Base-by-base conservation (phyloP, 2,113 vertebrate species). In the Apistogramma diplotaenia region DNA sequence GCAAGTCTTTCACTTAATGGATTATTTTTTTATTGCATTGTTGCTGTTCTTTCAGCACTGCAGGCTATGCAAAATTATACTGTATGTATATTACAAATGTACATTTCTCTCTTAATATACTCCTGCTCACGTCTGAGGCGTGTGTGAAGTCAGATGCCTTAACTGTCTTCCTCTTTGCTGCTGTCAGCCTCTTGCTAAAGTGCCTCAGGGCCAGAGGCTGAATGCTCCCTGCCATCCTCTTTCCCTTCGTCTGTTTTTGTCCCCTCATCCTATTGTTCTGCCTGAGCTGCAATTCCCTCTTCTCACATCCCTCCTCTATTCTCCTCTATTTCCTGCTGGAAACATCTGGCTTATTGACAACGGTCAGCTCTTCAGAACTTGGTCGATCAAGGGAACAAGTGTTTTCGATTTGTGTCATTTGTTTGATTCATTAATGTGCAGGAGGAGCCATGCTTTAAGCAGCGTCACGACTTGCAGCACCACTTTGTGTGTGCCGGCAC, bases 371-470 rank as follows among this genome's bases (percentile, higher is more conserved):
- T 56, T 57, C 56, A 51, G 79, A 86, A 79, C 61, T 76, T 19
- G 37, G 25, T 60, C 67, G 31, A 72, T 61, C 53, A 46, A 62
- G 43, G 76, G 77, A 84, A 83, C 70, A 78, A 81, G 72, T 81
- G 67, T 77, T 73, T 86, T 74, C 12, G 13, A 89, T 87, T 84
- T 12, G 21, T 78, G 85, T 86, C 58, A 46, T 84, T 85, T 85
- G 78, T 84, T 84, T 83, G 83, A 87, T 81, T 87, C 80, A 84
- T 85, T 86, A 82, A 86, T 81, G 82, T 85, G 76, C 60, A 19
- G 76, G 46, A 86, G 60, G 31, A 78, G 65, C 74, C 8, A n/a
- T 6, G 57, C 65, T 77, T 77, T 46, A 60, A 55, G 55, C 55
- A 60, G 21, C 53, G 10, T 84, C 85, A 82, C 40, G 74, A 83